phyloP scores from a whole-genome alignment of 2,888 invertebrate genomes.

The Pachymerium ferrugineum region DNA sequence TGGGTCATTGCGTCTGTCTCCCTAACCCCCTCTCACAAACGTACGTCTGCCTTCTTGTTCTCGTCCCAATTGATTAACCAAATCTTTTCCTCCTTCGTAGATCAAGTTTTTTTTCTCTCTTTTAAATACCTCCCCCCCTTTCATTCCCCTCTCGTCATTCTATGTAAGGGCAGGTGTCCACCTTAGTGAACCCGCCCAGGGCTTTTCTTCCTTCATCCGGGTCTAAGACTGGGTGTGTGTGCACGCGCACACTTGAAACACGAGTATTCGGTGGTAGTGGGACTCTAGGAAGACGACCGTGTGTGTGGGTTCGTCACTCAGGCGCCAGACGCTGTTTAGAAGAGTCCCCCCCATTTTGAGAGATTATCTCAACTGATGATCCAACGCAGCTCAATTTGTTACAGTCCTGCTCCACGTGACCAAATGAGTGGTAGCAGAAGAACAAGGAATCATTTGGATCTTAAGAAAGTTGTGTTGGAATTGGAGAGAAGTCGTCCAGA shows the following conservation, averaged over 20 bases:
- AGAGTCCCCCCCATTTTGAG: background rate
- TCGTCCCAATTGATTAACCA: background rate
- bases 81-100: background rate
- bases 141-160: background rate
- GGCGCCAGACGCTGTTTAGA: background rate
- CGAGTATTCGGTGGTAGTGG: background rate
- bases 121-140: background rate
- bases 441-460: background rate
- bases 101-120: background rate
- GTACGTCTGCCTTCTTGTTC: background rate
- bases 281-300: background rate
- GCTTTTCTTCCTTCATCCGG: constrained; percentile 13
- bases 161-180: background rate
- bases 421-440: background rate
- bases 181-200: constrained; percentile 13
- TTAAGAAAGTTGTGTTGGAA: background rate
- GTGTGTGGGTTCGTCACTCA: background rate
- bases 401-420: background rate
- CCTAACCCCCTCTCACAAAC: background rate
- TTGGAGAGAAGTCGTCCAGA: background rate
- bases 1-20: background rate
- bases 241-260: constrained; percentile 13
- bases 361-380: constrained; percentile 8
- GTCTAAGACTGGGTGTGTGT: constrained; percentile 13
- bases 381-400: background rate